phyloP scores from a whole-genome alignment of 2,113 vertebrate genomes.

The Colistium nudipinnis region DNA sequence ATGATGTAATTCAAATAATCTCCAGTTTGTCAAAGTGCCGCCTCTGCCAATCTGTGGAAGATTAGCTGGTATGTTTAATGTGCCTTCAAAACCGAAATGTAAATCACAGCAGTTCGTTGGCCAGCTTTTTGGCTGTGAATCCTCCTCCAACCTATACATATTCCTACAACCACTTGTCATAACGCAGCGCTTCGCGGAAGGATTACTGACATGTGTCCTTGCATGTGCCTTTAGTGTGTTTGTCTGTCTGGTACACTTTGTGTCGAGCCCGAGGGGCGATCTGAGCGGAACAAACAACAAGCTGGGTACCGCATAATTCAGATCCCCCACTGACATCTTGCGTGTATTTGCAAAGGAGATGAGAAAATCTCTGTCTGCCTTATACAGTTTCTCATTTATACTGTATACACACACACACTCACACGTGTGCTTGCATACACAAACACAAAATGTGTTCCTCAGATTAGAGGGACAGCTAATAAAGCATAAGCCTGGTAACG shows the following conservation, averaged over 20 bases:
- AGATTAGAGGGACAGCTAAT: background rate
- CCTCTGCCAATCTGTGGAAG: background rate
- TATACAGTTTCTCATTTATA: background rate
- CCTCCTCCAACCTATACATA: background rate
- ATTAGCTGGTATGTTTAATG: background rate
- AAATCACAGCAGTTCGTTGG: background rate
- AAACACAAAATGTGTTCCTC: background rate
- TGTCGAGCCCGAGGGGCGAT: conserved; percentile 22
- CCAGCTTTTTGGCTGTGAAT: background rate
- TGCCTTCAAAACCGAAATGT: background rate
- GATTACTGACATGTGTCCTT: background rate
- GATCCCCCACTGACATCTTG: conserved; percentile 28
- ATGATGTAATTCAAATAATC: background rate
- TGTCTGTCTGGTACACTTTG: conserved; percentile 8
- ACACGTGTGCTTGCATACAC: background rate
- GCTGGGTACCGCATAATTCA: conserved; percentile 38
- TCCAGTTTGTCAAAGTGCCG: background rate
- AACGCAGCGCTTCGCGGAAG: background rate
- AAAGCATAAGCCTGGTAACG: background rate
- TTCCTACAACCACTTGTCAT: background rate
- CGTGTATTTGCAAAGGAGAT: conserved; percentile 10
- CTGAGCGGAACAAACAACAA: conserved; percentile 50
- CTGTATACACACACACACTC: background rate
- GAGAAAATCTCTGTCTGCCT: background rate
- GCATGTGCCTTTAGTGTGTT: background rate